Conservation (phyloP, 2,888 invertebrate species). For the Callosobruchus maculatus region DNA sequence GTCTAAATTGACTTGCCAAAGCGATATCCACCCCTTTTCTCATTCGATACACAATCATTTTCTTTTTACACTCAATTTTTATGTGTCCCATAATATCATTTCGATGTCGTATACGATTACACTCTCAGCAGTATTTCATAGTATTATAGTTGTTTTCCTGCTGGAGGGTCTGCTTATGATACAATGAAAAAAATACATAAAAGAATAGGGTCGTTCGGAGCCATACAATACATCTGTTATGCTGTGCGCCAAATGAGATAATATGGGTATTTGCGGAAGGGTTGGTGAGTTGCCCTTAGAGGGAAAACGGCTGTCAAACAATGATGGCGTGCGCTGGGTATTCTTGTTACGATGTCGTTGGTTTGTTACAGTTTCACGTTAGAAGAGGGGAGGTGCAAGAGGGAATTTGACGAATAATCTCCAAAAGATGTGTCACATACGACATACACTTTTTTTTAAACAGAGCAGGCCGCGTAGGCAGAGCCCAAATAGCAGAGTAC, state of each 20-base stretch:
- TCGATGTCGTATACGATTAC: slow-evolving; percentile 10
- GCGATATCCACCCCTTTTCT: not conserved
- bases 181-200: slow-evolving; percentile 13
- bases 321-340: not conserved
- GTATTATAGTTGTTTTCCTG: slow-evolving; percentile 7
- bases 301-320: not conserved
- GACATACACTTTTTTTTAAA: no score
- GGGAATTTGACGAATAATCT: no score
- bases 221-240: slow-evolving; percentile 42
- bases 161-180: not conserved
- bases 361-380: not conserved
- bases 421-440: no score
- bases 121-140: slow-evolving; percentile 10
- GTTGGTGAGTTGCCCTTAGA: not conserved
- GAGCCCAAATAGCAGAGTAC: no score
- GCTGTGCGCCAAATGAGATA: slow-evolving; percentile 36
- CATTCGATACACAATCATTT: slow-evolving; percentile 5
- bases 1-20: not conserved
- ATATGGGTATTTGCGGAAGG: slow-evolving; percentile 29
- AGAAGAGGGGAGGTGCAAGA: not conserved
- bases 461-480: no score
- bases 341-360: not conserved
- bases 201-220: slow-evolving; percentile 15
- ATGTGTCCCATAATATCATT: slow-evolving; percentile 10
- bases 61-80: slow-evolving; percentile 6